Evolutionary conservation across 2,797 vertebrate species (phyloP), one percentile per base, ranked within the genome.

Genomic region (Muscicapa striata): DNA sequence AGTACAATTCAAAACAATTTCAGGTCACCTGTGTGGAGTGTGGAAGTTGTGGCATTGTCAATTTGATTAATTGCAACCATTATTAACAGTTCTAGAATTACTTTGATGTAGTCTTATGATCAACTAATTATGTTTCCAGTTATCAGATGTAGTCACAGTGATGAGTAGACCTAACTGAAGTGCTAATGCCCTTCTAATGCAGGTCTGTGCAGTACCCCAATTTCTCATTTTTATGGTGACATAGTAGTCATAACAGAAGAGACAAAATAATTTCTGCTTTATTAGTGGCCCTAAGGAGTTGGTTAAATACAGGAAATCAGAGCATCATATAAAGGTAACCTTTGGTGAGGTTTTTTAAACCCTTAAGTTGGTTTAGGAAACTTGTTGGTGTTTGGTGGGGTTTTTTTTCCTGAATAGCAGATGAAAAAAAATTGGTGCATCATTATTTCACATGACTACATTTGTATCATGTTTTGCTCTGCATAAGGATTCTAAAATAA

Each of bases 101-200:
- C 40, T 40, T 40, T 63, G 78, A 66, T 84, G 69, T 94, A 84
- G 93, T 89, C 82, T 92, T 96, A 92, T 95, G 84, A 96, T 97
- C 87, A 95, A 82, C 75, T 96, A 92, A 96, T 96, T 96, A 83
- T 94, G 55, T 90, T 54, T 96, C 57, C 89, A 95, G 67, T 96
- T 95, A 95, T 93, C 96, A 93, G 78, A 76, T 91, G 66, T 86
- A 77, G 87, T 93, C 92, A 95, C 87, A 89, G 81, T 87, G 94
- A 95, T 83, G 93, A 96, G 92, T 92, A 96, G 91, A 90, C 84
- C 94, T 95, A 96, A 97, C 93, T 95, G 61, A 86, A 80, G 34
- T 69, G 66, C 93, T 96, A 80, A 94, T 94, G 84, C 45, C 41
- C 68, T 96, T 94, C 58, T 32, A 74, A 45, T 32, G 10, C 18